Conservation (phyloP, 2,888 invertebrate species). For the Nemotelus nigrinus region DNA sequence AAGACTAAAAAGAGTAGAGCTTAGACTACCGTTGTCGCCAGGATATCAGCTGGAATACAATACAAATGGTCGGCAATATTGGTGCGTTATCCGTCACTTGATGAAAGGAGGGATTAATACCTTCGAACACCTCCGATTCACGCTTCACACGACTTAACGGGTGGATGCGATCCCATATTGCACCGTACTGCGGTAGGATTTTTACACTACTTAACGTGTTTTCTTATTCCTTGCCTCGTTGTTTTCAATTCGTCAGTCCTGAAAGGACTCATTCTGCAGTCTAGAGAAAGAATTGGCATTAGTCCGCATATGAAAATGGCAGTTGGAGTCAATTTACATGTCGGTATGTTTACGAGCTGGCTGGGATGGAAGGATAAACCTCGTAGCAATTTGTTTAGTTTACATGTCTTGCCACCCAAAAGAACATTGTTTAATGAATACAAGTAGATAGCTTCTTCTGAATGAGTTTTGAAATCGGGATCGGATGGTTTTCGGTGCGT, state of each 20-base stretch:
- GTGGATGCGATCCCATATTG: not conserved
- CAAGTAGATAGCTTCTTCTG: too few relatives aligned
- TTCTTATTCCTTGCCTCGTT: not conserved
- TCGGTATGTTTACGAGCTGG: not conserved
- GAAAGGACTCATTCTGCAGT: not conserved
- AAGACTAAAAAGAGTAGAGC: not conserved
- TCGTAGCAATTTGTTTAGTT: too few relatives aligned
- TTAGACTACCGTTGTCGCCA: not conserved
- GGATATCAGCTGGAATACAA: not conserved
- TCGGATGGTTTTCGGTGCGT: too few relatives aligned
- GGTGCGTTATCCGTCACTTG: not conserved
- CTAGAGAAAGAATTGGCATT: not conserved
- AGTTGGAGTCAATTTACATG: constrained; percentile 29
- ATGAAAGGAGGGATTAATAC: constrained; percentile 8
- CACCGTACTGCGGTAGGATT: not conserved
- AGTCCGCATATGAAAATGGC: not conserved
- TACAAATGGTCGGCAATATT: not conserved
- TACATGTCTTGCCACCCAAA: too few relatives aligned
- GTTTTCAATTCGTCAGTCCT: constrained; percentile 12
- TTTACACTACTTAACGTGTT: constrained; percentile 6
- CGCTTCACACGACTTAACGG: constrained; percentile 15
- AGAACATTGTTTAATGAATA: too few relatives aligned
- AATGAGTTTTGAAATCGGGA: too few relatives aligned
- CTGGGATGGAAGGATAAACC: not conserved
- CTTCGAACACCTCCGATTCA: constrained; percentile 41